phyloP scores from a whole-genome alignment of 2,113 vertebrate genomes.

The Pitta sordida region DNA sequence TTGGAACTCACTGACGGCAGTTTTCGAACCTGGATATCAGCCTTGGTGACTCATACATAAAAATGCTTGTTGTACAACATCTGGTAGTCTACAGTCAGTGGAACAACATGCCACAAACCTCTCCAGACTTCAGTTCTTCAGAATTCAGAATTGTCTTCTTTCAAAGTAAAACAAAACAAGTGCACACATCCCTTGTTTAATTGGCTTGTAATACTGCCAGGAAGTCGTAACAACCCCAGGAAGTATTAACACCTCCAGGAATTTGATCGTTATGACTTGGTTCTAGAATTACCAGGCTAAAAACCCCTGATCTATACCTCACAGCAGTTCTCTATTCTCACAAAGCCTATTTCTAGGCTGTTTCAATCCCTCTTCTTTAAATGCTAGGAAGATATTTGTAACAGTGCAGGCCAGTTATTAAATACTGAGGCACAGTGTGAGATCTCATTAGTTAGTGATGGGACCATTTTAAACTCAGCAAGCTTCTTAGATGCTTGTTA shows the following conservation, averaged over 20 bases:
- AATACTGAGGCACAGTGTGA: slow-evolving; percentile 36
- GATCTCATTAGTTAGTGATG: slow-evolving; percentile 41
- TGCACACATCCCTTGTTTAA: neutral
- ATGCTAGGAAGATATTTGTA: neutral
- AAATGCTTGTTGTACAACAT: neutral
- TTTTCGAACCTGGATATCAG: neutral
- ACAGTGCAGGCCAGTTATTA: neutral
- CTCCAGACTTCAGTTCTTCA: neutral
- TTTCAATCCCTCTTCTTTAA: slow-evolving; percentile 2
- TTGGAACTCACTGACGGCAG: neutral
- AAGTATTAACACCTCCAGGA: neutral
- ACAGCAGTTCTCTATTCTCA: neutral
- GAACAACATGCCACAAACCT: neutral
- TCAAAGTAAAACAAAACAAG: neutral
- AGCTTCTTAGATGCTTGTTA: neutral
- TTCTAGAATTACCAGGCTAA: neutral
- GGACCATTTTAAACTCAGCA: slow-evolving; percentile 38
- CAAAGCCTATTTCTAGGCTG: neutral
- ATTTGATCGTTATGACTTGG: neutral
- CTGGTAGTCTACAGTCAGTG: neutral
- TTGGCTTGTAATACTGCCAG: neutral
- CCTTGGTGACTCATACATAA: neutral
- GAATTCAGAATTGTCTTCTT: neutral
- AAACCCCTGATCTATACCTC: neutral
- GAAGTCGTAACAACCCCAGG: neutral